Conservation (phyloP, 2,797 vertebrate species). For the Streptopelia turtur region DNA sequence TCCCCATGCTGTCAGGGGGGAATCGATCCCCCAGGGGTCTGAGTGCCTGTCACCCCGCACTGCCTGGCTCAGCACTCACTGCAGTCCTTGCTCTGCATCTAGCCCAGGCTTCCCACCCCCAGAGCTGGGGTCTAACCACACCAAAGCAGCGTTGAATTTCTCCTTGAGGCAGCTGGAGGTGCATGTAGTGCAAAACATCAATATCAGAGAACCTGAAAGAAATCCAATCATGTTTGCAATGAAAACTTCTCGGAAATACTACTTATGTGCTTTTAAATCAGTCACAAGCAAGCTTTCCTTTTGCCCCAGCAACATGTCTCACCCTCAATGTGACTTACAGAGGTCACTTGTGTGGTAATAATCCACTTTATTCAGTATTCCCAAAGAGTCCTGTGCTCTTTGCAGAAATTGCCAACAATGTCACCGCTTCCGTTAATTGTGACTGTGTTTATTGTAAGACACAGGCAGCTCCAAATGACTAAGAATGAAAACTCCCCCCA, state of each 20-base stretch:
- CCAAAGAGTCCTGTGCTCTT: not conserved
- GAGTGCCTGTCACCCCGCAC: not conserved
- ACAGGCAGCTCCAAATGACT: not conserved
- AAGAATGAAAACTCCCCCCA: constrained; percentile 29
- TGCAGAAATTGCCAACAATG: constrained; percentile 18
- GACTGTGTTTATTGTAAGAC: not conserved
- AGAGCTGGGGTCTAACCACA: not conserved
- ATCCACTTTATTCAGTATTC: constrained; percentile 20
- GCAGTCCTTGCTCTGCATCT: not conserved
- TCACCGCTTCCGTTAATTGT: constrained; percentile 52
- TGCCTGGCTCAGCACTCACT: not conserved
- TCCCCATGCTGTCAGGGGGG: not conserved
- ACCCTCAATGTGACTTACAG: not conserved
- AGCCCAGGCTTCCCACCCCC: not conserved
- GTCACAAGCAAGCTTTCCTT: not conserved
- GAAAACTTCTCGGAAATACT: not conserved
- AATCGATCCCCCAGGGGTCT: accelerated
- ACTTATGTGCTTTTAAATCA: not conserved
- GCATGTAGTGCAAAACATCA: not conserved
- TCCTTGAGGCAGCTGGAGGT: not conserved
- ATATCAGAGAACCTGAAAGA: not conserved
- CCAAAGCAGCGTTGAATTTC: not conserved
- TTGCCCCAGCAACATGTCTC: not conserved
- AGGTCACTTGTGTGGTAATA: not conserved
- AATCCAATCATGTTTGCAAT: not conserved